Evolutionary conservation across 2,113 vertebrate genomes (phyloP).

Genomic region (Calyptomena viridis): DNA sequence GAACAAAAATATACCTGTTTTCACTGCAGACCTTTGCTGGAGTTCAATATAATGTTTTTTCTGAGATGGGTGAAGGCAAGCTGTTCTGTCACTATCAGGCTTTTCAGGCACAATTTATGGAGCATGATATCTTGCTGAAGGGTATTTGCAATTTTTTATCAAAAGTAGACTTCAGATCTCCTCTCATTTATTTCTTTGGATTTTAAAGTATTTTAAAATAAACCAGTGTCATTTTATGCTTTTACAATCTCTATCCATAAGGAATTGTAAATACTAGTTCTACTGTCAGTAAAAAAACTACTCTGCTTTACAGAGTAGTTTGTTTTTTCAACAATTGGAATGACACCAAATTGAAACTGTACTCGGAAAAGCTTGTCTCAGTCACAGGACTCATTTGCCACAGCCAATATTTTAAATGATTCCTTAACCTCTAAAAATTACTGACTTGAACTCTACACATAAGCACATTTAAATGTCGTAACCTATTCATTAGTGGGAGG

Average conservation of each 20-base stretch:
- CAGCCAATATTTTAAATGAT: background rate
- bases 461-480: conserved; percentile 22
- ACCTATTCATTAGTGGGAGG: background rate
- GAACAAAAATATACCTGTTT: background rate
- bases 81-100: background rate
- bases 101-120: background rate
- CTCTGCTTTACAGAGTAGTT: background rate
- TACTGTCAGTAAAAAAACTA: background rate
- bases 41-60: background rate
- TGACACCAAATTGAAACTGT: background rate
- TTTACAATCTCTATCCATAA: background rate
- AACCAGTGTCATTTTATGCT: background rate
- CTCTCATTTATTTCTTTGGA: background rate
- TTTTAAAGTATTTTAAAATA: background rate
- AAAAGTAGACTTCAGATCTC: background rate
- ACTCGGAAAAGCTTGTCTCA: background rate
- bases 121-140: background rate
- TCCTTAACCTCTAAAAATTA: conserved; percentile 6
- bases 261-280: background rate
- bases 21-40: background rate
- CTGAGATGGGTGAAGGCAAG: background rate
- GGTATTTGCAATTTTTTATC: background rate
- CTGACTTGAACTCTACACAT: background rate
- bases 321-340: background rate
- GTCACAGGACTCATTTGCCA: background rate